Percentiles rank a stretch among this genome's conserved stretches.
Evolutionary conservation across 2,797 vertebrate genomes (phyloP).

Genomic region (Dipus sagitta): DNA sequence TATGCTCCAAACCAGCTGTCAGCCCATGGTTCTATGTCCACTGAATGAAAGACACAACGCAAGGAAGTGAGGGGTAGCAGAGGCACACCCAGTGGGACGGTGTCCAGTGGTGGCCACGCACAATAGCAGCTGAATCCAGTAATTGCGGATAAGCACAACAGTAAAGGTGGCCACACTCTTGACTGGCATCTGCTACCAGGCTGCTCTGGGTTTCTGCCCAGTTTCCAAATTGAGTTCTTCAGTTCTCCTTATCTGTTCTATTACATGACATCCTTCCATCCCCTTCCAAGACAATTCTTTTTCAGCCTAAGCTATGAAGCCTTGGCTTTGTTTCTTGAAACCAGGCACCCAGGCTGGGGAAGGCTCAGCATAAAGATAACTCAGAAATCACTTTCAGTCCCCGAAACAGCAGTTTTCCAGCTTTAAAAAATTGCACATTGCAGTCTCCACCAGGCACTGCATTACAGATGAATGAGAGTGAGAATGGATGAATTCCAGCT

Average conservation of each 20-base stretch:
- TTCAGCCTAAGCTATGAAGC: neutral
- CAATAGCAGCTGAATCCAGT: neutral
- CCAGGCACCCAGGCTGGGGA: neutral
- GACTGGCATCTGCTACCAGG: neutral
- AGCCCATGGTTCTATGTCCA: neutral
- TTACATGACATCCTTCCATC: neutral
- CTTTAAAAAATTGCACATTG: neutral
- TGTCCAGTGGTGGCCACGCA: no score
- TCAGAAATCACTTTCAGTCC: slow-evolving; percentile 40
- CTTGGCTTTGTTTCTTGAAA: slow-evolving; percentile 18
- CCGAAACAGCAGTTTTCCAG: neutral
- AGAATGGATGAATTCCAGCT: neutral
- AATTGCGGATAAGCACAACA: no score
- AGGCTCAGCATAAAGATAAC: slow-evolving; percentile 12
- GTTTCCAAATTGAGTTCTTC: neutral
- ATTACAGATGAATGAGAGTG: neutral
- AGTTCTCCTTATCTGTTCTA: neutral
- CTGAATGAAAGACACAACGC: neutral
- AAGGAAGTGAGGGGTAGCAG: neutral
- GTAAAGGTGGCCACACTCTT: neutral
- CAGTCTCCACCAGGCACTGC: neutral
- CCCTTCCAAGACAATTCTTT: neutral
- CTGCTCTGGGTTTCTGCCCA: neutral
- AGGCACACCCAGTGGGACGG: neutral
- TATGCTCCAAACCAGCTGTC: neutral